Percentiles rank a stretch among this genome's conserved stretches.
These are phyloP conservation scores for Trachythela sp. DNA, from an alignment of 64 coral and sea anemone genomes.

Conservation along the genomic window DNA sequence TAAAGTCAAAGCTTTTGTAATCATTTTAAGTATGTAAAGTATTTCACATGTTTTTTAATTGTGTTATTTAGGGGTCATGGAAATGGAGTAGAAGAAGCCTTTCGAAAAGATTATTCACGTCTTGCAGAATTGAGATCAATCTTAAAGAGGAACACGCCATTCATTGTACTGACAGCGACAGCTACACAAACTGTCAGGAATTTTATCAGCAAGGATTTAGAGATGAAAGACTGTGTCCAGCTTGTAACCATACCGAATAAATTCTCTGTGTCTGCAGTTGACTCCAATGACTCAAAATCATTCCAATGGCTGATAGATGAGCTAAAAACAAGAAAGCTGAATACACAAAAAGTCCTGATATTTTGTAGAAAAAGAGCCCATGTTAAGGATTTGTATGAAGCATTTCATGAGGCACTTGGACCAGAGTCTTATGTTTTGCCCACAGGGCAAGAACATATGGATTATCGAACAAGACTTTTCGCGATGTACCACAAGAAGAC, in stretches of 20 bases:
- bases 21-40: conserved; percentile 10
- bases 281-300: conserved; percentile 26
- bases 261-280: conserved; percentile 36
- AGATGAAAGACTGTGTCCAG: conserved; percentile 52
- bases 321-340: not conserved
- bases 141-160: conserved; percentile 32
- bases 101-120: conserved; percentile 54
- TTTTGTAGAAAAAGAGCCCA: conserved; percentile 50
- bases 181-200: conserved; percentile 42
- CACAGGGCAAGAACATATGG: conserved; percentile 19
- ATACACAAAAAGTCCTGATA: conserved; percentile 51
- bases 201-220: conserved; percentile 36
- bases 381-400: conserved; percentile 68
- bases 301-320: conserved; percentile 54
- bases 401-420: conserved; percentile 38
- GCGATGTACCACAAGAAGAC: conserved; percentile 73
- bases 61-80: conserved; percentile 11
- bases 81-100: conserved; percentile 39
- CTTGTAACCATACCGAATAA: conserved; percentile 38
- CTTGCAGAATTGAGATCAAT: conserved; percentile 55
- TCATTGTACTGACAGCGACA: conserved; percentile 57
- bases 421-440: conserved; percentile 30
- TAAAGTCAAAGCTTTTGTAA: not conserved
- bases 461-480: conserved; percentile 51
- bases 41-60: not conserved